Conservation (phyloP, 2,797 vertebrate genomes). For the Centroberyx gerrardi region DNA sequence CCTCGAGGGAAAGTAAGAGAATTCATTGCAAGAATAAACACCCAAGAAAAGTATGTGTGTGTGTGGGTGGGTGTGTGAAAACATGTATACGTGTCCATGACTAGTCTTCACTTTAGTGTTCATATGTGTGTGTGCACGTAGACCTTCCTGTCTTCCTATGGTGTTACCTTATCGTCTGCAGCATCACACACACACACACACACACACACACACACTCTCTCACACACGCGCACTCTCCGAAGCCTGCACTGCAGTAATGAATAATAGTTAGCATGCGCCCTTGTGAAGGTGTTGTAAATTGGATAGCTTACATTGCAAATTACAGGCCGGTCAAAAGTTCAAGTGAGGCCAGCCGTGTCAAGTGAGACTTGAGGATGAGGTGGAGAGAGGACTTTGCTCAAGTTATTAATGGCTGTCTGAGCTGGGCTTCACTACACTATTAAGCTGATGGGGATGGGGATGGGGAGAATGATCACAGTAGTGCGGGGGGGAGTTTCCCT, state of each 20-base stretch:
- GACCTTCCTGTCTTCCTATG: background rate
- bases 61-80: background rate
- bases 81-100: background rate
- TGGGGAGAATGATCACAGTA: background rate
- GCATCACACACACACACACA: slow-evolving; percentile 3
- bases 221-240: slow-evolving; percentile 7
- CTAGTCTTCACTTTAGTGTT: background rate
- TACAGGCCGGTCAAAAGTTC: slow-evolving; percentile 72
- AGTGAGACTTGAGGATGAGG: slow-evolving; percentile 59
- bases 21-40: too few species aligned
- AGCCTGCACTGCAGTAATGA: slow-evolving; percentile 47
- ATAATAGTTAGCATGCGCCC: slow-evolving; percentile 50
- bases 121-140: background rate
- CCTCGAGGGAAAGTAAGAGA: background rate
- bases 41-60: too few species aligned
- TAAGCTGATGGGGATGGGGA: slow-evolving; percentile 35
- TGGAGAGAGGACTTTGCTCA: slow-evolving; percentile 43
- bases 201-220: slow-evolving; percentile 9
- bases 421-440: slow-evolving; percentile 26
- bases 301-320: slow-evolving; percentile 73
- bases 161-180: background rate
- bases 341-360: slow-evolving; percentile 67
- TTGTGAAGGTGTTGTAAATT: slow-evolving; percentile 75
- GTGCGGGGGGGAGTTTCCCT: slow-evolving; percentile 32
- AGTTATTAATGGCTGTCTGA: slow-evolving; percentile 65